Evolutionary conservation across 2,888 invertebrate genomes (phyloP).

Genomic region (Sarcophaga carnaria): DNA sequence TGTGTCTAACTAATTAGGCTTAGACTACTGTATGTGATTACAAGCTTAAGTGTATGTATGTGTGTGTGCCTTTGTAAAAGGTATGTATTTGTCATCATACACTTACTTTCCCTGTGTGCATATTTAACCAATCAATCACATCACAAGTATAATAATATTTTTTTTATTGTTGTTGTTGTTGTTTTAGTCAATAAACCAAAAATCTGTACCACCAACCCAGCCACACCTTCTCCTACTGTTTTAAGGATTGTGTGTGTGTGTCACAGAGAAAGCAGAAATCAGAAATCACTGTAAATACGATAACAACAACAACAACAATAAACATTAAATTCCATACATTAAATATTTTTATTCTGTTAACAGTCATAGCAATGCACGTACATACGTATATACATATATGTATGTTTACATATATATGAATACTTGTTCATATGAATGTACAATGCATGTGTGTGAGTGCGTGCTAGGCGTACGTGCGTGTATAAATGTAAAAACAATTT

Average conservation of each 20-base stretch:
- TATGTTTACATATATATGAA: background rate
- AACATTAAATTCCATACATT: constrained; percentile 58
- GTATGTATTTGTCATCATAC: background rate
- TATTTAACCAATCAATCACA: constrained; percentile 67
- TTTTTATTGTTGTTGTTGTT: constrained; percentile 10
- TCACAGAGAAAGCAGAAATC: constrained; percentile 38
- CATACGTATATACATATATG: background rate
- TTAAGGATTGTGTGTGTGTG: background rate
- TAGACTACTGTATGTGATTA: background rate
- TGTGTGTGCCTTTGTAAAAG: background rate
- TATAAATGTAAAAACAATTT: background rate
- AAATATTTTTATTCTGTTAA: constrained; percentile 58
- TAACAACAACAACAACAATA: constrained; percentile 42
- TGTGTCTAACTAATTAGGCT: background rate
- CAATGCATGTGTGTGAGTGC: background rate
- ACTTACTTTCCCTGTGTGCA: background rate
- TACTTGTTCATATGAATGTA: background rate
- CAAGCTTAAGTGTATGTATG: background rate
- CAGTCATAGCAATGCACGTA: constrained; percentile 12
- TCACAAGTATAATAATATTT: constrained; percentile 42
- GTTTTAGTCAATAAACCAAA: constrained; percentile 59
- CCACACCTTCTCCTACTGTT: constrained; percentile 51
- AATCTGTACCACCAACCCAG: constrained; percentile 48
- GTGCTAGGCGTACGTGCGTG: background rate
- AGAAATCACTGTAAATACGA: background rate